phyloP scores from a whole-genome alignment of 1,140 invertebrate genomes.

The Macrobrachium rosenbergii region DNA sequence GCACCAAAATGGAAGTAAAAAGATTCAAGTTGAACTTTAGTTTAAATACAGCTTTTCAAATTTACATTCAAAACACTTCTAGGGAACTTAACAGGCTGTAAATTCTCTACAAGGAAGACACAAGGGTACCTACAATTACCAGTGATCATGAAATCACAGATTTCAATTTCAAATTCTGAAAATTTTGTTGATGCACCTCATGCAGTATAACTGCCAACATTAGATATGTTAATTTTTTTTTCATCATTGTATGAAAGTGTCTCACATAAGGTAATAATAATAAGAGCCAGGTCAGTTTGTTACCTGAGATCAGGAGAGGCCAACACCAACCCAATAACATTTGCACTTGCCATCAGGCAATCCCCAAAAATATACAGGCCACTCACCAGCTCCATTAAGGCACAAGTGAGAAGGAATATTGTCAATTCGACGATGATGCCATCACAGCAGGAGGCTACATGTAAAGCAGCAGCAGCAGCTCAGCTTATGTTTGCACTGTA shows the following conservation, averaged over 20 bases:
- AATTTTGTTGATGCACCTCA: slow-evolving; percentile 18
- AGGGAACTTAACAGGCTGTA: slow-evolving; percentile 51
- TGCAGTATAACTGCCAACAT: slow-evolving; percentile 35
- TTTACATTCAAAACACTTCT: slow-evolving; percentile 40
- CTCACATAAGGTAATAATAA: slow-evolving; percentile 14
- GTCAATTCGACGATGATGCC: slow-evolving; percentile 29
- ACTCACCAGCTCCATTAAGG: slow-evolving; percentile 56
- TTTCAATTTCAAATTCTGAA: slow-evolving; percentile 18
- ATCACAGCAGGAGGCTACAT: slow-evolving; percentile 23
- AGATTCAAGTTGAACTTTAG: slow-evolving; percentile 35
- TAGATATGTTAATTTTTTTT: slow-evolving; percentile 24
- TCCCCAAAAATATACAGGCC: slow-evolving; percentile 40
- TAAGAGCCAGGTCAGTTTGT: slow-evolving; percentile 39
- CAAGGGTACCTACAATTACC: slow-evolving; percentile 59
- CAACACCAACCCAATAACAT: slow-evolving; percentile 48
- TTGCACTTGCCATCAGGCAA: slow-evolving; percentile 15
- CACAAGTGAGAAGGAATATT: slow-evolving; percentile 62
- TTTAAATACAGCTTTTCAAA: slow-evolving; percentile 20
- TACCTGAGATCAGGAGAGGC: slow-evolving; percentile 63
- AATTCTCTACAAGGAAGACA: slow-evolving; percentile 59
- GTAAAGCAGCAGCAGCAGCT: slow-evolving; percentile 10
- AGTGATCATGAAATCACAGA: slow-evolving; percentile 52
- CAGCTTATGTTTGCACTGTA: slow-evolving; percentile 14
- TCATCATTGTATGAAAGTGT: slow-evolving; percentile 38
- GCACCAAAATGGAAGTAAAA: slow-evolving; percentile 41